phyloP scores from a whole-genome alignment of 2,888 invertebrate species.

The Latheticus oryzae region DNA sequence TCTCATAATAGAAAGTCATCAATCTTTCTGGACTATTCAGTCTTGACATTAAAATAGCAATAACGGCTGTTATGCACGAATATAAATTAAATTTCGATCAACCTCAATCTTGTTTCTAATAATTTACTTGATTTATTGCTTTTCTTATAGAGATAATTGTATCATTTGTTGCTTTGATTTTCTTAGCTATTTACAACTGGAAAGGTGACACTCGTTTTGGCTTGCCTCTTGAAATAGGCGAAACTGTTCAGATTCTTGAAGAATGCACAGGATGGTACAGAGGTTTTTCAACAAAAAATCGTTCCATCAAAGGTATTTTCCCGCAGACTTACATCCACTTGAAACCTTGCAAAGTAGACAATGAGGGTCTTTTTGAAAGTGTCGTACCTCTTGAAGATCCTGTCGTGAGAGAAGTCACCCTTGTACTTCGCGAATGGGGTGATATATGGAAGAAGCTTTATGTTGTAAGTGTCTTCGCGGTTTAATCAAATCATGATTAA shows the following conservation, averaged over 20 bases:
- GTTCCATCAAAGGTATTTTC: constrained; percentile 78
- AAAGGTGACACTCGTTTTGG: constrained; percentile 84
- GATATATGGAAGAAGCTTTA: constrained; percentile 92
- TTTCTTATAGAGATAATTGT: too few relatives aligned
- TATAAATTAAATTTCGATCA: too few relatives aligned
- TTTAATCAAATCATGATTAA: constrained; percentile 1
- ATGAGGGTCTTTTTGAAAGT: constrained; percentile 80
- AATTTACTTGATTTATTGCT: too few relatives aligned
- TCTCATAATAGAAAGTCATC: too few relatives aligned
- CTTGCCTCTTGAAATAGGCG: constrained; percentile 89
- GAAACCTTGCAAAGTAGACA: constrained; percentile 83
- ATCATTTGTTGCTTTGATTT: too few relatives aligned
- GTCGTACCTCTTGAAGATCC: constrained; percentile 85
- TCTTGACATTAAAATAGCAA: too few relatives aligned
- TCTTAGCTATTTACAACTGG: constrained; percentile 90
- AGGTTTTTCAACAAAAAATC: constrained; percentile 84
- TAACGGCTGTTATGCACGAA: too few relatives aligned
- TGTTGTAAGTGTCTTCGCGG: constrained; percentile 74
- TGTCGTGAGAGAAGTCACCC: constrained; percentile 90
- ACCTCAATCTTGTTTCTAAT: too few relatives aligned
- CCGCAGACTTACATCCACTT: constrained; percentile 84
- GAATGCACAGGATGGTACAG: constrained; percentile 92
- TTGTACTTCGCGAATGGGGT: constrained; percentile 93
- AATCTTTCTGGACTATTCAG: too few relatives aligned
- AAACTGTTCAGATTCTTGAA: constrained; percentile 91